Evolutionary conservation across 2,888 invertebrate genomes (phyloP).

Genomic region (Rambutsinella grinnellia): DNA sequence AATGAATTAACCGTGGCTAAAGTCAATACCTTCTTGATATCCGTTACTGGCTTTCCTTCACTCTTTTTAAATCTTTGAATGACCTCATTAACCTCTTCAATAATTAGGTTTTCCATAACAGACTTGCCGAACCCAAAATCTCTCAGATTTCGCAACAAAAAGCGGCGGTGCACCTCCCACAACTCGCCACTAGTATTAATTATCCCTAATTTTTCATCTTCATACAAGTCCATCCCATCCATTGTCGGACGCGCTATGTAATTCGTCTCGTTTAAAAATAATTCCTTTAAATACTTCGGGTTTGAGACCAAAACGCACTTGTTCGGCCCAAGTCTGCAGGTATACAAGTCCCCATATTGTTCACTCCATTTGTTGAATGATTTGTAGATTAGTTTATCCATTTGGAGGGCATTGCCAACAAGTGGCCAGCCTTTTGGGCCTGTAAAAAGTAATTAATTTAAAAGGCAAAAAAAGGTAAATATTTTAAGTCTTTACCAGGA

Average conservation of each 20-base stretch:
- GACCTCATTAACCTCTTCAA: slow-evolving; percentile 44
- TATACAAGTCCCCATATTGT: slow-evolving; percentile 20
- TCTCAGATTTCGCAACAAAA: slow-evolving; percentile 10
- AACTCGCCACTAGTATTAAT: slow-evolving; percentile 7
- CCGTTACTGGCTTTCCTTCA: slow-evolving; percentile 24
- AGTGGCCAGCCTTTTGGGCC: slow-evolving; percentile 10
- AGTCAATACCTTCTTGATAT: slow-evolving; percentile 33
- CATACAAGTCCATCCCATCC: slow-evolving; percentile 9
- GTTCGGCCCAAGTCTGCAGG: background rate
- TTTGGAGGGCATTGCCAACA: slow-evolving; percentile 5
- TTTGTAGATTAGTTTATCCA: background rate
- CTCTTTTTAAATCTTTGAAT: slow-evolving; percentile 19
- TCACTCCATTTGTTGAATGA: slow-evolving; percentile 15
- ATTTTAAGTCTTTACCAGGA: too few relatives aligned
- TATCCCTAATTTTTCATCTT: background rate
- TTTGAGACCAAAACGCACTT: slow-evolving; percentile 12
- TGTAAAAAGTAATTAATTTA: too few relatives aligned
- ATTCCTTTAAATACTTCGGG: slow-evolving; percentile 21
- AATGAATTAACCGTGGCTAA: slow-evolving; percentile 48
- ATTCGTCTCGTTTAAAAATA: background rate
- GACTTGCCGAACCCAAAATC: slow-evolving; percentile 34
- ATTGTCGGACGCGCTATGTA: slow-evolving; percentile 1
- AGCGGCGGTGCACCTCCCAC: too few relatives aligned
- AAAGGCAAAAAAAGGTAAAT: too few relatives aligned
- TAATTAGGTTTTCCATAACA: slow-evolving; percentile 36